phyloP scores from a whole-genome alignment of 2,113 vertebrate genomes.

The Poicephalus meyeri region DNA sequence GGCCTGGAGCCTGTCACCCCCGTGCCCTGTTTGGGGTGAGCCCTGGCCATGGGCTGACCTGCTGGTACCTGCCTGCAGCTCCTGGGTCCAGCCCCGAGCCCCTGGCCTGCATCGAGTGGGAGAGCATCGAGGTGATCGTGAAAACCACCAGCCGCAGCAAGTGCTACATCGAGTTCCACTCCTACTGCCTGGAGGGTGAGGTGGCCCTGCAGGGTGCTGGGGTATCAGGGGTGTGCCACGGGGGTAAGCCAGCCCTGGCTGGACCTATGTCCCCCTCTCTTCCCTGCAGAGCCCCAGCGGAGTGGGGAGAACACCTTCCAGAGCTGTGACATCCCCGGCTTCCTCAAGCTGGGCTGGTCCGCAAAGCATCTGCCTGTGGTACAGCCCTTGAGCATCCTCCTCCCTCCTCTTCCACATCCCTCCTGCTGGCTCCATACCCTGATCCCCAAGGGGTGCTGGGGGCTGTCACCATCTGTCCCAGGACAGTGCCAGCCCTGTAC shows the following conservation, averaged over 20 bases:
- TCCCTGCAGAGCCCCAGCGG: constrained; percentile 74
- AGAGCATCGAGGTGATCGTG: constrained; percentile 83
- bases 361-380: constrained; percentile 86
- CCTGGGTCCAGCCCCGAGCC: constrained; percentile 49
- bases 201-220: no score
- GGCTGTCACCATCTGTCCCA: not conserved
- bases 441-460: not conserved
- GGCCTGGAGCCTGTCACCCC: not conserved
- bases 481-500: not conserved
- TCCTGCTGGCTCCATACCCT: not conserved
- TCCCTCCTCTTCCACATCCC: not conserved
- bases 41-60: accelerated
- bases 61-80: constrained; percentile 28
- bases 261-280: not conserved
- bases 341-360: constrained; percentile 85
- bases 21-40: accelerated
- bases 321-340: constrained; percentile 81
- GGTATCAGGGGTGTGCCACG: accelerated
- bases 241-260: accelerated
- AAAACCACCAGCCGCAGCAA: constrained; percentile 86
- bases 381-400: not conserved
- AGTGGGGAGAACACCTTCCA: constrained; percentile 84
- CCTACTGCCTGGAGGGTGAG: constrained; percentile 78
- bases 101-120: constrained; percentile 81
- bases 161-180: constrained; percentile 88